These are phyloP conservation scores for Drosophila grimshawi DNA, from an alignment of 1,140 invertebrate genomes.

Conservation along the genomic window DNA sequence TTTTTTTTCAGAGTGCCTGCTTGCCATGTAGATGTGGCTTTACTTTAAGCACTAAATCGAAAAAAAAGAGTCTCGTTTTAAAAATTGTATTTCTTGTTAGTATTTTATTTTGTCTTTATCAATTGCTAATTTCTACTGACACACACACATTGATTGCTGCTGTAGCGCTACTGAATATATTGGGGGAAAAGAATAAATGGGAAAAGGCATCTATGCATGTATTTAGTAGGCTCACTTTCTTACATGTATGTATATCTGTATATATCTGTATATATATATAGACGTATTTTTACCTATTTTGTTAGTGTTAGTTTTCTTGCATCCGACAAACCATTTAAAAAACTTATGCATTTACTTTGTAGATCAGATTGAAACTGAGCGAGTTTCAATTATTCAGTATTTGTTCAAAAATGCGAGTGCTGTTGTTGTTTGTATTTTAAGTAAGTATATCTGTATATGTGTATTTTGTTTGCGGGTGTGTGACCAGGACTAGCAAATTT, in stretches of 20 bases:
- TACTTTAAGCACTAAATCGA: conserved; percentile 48
- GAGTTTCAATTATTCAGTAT: conserved; percentile 11
- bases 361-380: conserved; percentile 47
- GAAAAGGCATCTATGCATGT: conserved; percentile 32
- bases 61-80: conserved; percentile 55
- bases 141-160: conserved; percentile 75
- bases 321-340: conserved; percentile 31
- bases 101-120: not conserved
- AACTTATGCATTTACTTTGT: conserved; percentile 25
- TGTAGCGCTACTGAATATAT: conserved; percentile 55
- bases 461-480: conserved; percentile 5
- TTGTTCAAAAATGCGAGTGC: conserved; percentile 70
- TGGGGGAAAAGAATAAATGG: conserved; percentile 25
- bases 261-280: conserved; percentile 16
- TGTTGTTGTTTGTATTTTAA: conserved; percentile 57
- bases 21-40: conserved; percentile 80
- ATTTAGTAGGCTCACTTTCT: conserved; percentile 47
- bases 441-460: conserved; percentile 16
- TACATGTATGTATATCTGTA: conserved; percentile 32
- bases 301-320: conserved; percentile 23
- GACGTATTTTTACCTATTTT: conserved; percentile 28
- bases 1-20: conserved; percentile 33
- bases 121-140: conserved; percentile 55
- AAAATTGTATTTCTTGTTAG: conserved; percentile 47
- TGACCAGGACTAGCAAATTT: conserved; percentile 24